Evolutionary conservation across 2,888 invertebrate genomes (phyloP), one percentile per base, ranked within the genome.

Genomic region (Agrotis ipsilon): DNA sequence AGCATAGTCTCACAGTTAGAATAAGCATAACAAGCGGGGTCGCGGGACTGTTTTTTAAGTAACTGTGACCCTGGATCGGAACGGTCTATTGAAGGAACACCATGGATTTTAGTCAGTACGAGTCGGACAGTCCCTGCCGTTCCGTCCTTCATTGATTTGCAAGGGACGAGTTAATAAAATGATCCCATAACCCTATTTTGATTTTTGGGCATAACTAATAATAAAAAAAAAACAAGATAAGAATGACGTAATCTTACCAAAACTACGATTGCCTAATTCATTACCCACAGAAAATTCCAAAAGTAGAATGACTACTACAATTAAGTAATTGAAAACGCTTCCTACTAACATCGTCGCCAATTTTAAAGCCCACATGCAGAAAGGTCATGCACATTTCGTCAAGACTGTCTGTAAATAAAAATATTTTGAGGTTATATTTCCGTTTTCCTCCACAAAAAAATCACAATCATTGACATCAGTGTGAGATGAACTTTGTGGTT

Each of bases 321-420:
- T 39, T 39, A 39, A 4, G 39, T 39, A 39, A 24, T 68, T 39
- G 13, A 21, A 49, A 27, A 16, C 48, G 14, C 18, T 62, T 39
- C 21, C 24, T 27, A 49, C 19, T 21, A 21, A 58, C 43, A 32
- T 32, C 3, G 11, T 45, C 9, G 45, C 45, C 3, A 72, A 2
- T 24, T 70, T 51, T 51, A 3, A 51, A 72, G 32, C 14, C 14
- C 61, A 39, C 32, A 21, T 51, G 0, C 14, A 32, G 21, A 45
- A 60, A 72, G 61, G 69, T 46, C 72, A 51, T 21, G 32, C n/a
- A 45, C 14, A 58, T 16, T 49, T 65, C 18, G 18, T 43, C 11
- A 51, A 32, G 16, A 39, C 39, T 51, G n/a, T 21, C 21, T 51
- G 16, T 16, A 32, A 27, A 72, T 6, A 16, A 51, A 45, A 52